Percentiles rank a stretch among this genome's conserved stretches.
These are phyloP conservation scores for Bimastos eiseni DNA, from an alignment of 2,888 invertebrate species.

Conservation along the genomic window DNA sequence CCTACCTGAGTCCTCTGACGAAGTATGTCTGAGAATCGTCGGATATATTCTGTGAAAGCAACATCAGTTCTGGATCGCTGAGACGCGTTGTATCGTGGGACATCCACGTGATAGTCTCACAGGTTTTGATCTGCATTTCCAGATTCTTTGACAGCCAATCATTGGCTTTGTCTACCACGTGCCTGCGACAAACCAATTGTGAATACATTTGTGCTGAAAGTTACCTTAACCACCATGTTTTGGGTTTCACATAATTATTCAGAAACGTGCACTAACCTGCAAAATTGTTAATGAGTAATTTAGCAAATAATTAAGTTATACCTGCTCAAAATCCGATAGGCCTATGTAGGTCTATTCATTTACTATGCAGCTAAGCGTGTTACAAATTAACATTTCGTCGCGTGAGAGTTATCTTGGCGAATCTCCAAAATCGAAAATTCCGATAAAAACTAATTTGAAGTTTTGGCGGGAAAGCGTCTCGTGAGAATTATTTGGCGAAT, in stretches of 20 bases:
- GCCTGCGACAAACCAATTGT: background rate
- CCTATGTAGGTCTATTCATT: background rate
- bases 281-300: background rate
- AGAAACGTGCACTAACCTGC: background rate
- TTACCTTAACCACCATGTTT: background rate
- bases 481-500: no score
- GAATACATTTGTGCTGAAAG: background rate
- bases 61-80: background rate
- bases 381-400: no score
- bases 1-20: background rate
- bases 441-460: no score
- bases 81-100: constrained; percentile 13
- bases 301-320: background rate
- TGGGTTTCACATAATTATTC: background rate
- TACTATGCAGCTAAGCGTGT: background rate
- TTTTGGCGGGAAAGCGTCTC: no score
- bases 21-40: constrained; percentile 1
- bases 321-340: background rate
- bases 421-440: no score
- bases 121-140: constrained; percentile 13
- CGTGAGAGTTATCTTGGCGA: no score
- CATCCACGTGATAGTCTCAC: constrained; percentile 5
- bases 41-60: background rate
- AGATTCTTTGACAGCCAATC: background rate
- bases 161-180: background rate